Percentiles rank a stretch among this genome's conserved stretches.
Evolutionary conservation across 2,797 vertebrate species (phyloP).

Genomic region (Glyptemys insculpta): DNA sequence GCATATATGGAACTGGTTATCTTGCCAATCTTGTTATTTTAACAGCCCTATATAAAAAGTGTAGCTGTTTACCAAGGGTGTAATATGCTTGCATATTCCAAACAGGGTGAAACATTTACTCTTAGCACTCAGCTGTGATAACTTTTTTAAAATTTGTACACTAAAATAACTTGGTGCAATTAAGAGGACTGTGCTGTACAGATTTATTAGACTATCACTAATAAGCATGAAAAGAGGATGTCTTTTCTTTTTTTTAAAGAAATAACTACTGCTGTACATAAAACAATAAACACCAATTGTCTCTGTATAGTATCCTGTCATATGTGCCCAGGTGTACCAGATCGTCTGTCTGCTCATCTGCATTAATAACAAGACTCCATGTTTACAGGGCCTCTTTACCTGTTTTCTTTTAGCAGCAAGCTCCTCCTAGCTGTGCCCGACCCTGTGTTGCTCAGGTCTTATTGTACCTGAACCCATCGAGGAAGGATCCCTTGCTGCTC

Average conservation of each 20-base stretch:
- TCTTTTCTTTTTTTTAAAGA: constrained; percentile 47
- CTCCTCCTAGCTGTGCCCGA: not conserved
- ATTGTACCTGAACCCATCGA: not conserved
- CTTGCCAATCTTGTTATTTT: not conserved
- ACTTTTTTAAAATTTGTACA: not conserved
- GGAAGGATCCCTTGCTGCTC: not conserved
- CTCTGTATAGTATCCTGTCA: constrained; percentile 37
- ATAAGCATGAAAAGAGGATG: constrained; percentile 6
- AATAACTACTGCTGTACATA: constrained; percentile 48
- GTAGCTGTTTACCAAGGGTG: constrained; percentile 4
- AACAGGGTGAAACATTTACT: not conserved
- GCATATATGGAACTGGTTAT: not conserved
- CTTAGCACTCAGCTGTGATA: not conserved
- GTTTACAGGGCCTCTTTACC: not conserved
- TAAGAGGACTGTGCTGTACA: constrained; percentile 5
- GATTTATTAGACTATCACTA: constrained; percentile 31
- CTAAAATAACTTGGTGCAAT: not conserved
- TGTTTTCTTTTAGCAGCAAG: not conserved
- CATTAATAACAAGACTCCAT: not conserved
- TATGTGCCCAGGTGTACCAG: not conserved
- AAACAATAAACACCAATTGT: constrained; percentile 26
- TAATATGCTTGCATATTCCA: not conserved
- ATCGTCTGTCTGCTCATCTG: not conserved
- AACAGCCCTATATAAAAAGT: not conserved
- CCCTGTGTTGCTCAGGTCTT: not conserved